A percentile compares a stretch with the other conserved stretches of the same genome.
Conservation (phyloP, 2,113 vertebrate species). For the Eptesicus fuscus region DNA sequence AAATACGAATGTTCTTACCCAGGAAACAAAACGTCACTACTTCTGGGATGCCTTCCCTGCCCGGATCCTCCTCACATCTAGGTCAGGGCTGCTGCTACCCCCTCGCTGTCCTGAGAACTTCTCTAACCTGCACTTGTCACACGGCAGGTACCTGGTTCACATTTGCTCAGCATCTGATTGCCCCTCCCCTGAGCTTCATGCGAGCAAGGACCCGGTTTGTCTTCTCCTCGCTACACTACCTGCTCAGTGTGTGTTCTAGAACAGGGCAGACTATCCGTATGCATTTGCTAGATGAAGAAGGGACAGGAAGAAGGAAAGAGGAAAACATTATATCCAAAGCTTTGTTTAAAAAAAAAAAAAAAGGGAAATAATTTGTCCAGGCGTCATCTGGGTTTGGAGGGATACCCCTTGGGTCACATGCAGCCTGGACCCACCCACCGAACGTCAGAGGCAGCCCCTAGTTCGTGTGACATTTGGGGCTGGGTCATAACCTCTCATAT, state of each 20-base stretch:
- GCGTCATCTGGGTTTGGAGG: neutral
- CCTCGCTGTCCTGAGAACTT: neutral
- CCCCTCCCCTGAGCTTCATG: neutral
- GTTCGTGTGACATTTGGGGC: too few species aligned
- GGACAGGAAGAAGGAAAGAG: too few species aligned
- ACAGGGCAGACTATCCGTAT: rapidly evolving
- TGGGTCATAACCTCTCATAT: neutral
- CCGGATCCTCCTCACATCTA: neutral
- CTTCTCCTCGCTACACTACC: neutral
- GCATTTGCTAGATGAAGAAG: neutral
- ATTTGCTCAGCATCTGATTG: neutral
- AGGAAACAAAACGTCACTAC: neutral
- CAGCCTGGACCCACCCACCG: too few species aligned
- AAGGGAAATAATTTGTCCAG: neutral
- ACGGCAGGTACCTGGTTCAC: neutral
- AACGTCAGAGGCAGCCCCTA: too few species aligned
- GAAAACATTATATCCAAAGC: neutral
- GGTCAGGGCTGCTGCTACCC: too few species aligned
- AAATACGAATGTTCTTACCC: neutral
- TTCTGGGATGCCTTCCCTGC: neutral
- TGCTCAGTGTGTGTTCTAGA: neutral
- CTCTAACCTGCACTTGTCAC: rapidly evolving
- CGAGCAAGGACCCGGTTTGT: neutral
- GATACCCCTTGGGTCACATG: too few species aligned
- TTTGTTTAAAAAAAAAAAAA: neutral